Evolutionary conservation across 2,888 invertebrate genomes (phyloP), one percentile per base, ranked within the genome.

Genomic region (Dicycla oo): DNA sequence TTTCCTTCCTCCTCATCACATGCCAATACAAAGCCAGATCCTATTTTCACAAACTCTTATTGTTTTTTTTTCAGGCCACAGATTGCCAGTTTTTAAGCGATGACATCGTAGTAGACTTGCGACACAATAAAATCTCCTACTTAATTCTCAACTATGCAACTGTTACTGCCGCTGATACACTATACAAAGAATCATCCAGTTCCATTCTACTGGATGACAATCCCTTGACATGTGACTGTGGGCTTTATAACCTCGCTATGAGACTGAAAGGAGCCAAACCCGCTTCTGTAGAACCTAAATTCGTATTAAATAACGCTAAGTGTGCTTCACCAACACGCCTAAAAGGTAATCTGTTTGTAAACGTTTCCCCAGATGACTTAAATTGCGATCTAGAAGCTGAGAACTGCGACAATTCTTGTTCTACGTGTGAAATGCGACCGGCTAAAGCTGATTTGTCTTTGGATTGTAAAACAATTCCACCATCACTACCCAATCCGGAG

Each of bases 211-310:
- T 93, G 0, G 87, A 85, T 20, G 15, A 86, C 62, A 93, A 93
- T 66, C 92, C 91, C 0, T 81, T 89, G 34, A 0, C 0, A 10
- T 92, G 93, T 75, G 89, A 90, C 71, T 93, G 93, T 63, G 6
- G 34, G 0, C 61, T 92, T 0, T 90, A 87, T 54, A 49, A 69
- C 5, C 75, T 91, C 0, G 65, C 66, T 0, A 47, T 73, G 38
- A 45, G 81, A 11, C 10, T 74, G 0, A 18, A 26, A 15, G 77
- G 75, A 0, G 20, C n/a, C 0, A 49, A 20, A 2, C 40, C 61
- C 0, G 0, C 47, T 0, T 8, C 10, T 0, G n/a, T 30, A 5
- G 82, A 69, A 61, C 58, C 78, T 0, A 72, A 54, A 2, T 57
- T 87, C 0, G 40, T 30, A 0, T 2, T 86, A 0, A 57, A 56